phyloP scores from a whole-genome alignment of 2,113 vertebrate species.

The Eudyptes chrysolophus region DNA sequence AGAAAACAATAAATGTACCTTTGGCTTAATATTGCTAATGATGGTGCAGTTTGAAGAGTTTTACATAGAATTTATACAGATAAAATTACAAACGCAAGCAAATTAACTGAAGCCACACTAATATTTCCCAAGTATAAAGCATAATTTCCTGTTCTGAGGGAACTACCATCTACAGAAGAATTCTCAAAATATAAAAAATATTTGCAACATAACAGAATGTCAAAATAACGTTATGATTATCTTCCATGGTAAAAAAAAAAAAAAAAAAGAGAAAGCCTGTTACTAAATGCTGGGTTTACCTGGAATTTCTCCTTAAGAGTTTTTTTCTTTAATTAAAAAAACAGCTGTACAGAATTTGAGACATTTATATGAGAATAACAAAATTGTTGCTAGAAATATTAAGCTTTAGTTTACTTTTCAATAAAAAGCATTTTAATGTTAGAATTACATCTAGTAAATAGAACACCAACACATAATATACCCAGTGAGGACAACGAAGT shows the following conservation, averaged over 20 bases:
- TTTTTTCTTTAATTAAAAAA: not conserved
- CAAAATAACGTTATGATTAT: not conserved
- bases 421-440: not conserved
- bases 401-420: not conserved
- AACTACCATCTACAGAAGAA: not conserved
- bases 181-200: not conserved
- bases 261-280: not conserved
- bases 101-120: not conserved
- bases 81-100: not conserved
- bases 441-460: not conserved
- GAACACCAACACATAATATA: not conserved
- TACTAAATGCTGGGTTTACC: not conserved
- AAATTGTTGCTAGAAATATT: not conserved
- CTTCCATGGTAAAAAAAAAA: not conserved
- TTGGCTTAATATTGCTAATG: not conserved
- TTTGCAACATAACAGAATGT: not conserved
- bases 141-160: not conserved
- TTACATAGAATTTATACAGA: not conserved
- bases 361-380: not conserved
- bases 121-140: not conserved
- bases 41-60: not conserved
- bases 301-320: not conserved
- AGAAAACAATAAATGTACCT: not conserved
- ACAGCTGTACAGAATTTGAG: not conserved
- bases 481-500: not conserved